Conservation (phyloP, 2,797 vertebrate genomes). For the Propithecus perrieri region DNA sequence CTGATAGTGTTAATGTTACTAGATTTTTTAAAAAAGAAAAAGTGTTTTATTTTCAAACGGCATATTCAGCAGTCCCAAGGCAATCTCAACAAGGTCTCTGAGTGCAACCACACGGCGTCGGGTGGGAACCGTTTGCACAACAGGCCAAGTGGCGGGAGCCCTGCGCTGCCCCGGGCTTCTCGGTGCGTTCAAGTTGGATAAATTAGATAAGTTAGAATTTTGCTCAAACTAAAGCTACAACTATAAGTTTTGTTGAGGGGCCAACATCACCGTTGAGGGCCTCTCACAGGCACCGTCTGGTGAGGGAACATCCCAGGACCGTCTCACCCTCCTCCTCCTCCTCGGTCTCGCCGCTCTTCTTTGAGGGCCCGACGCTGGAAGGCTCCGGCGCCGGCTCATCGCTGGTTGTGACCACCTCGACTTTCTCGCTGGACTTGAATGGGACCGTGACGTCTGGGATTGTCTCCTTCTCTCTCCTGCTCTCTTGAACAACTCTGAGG, state of each 20-base stretch:
- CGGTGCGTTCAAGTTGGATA: accelerated
- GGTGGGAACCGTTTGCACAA: background rate
- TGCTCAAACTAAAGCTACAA: background rate
- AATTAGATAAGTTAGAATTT: background rate
- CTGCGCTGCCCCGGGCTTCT: background rate
- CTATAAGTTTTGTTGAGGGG: background rate
- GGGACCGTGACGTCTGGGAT: accelerated
- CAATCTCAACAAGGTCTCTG: background rate
- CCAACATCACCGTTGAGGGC: accelerated
- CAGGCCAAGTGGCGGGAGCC: accelerated
- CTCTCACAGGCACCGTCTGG: background rate
- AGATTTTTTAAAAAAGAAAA: background rate
- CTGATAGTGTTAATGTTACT: background rate
- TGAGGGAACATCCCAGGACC: accelerated
- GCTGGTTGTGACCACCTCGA: accelerated
- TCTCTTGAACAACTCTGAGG: slow-evolving; percentile 34
- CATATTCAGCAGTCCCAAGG: background rate
- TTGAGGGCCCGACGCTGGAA: accelerated
- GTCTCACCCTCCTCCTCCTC: background rate
- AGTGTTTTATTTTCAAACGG: background rate
- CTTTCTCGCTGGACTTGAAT: accelerated
- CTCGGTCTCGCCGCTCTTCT: accelerated
- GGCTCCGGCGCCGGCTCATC: accelerated
- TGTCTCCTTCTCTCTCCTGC: background rate
- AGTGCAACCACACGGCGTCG: accelerated